A percentile compares a stretch with the other conserved stretches of the same genome.
These are phyloP conservation scores for Etheostoma perlongum DNA, from an alignment of 2,797 vertebrate species.

Conservation along the genomic window DNA sequence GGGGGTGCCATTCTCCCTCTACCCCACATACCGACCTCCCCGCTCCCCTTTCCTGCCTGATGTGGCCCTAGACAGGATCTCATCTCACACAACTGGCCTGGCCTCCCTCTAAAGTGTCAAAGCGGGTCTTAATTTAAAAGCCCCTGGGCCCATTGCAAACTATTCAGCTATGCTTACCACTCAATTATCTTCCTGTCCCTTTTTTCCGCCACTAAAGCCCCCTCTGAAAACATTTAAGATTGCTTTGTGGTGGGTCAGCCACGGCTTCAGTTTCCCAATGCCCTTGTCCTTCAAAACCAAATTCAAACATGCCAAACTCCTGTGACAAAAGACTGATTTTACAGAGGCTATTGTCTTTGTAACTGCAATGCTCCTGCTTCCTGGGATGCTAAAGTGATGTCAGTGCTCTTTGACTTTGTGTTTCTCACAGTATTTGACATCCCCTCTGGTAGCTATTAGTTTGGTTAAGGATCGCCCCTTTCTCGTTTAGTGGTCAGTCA, in stretches of 20 bases:
- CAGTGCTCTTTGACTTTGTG: slow-evolving; percentile 41
- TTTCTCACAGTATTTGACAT: slow-evolving; percentile 64
- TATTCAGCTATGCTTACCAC: slow-evolving; percentile 78
- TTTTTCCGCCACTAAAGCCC: slow-evolving; percentile 62
- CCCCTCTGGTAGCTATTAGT: slow-evolving; percentile 72
- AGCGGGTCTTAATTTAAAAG: slow-evolving; percentile 79
- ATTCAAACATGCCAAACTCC: slow-evolving; percentile 35
- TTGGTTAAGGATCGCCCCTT: slow-evolving; percentile 55
- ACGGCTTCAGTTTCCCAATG: slow-evolving; percentile 44
- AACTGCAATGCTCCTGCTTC: slow-evolving; percentile 28
- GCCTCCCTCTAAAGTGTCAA: slow-evolving; percentile 78
- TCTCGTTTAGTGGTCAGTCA: slow-evolving; percentile 69
- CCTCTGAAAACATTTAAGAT: slow-evolving; percentile 63
- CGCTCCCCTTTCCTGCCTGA: slow-evolving; percentile 66
- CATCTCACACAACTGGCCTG: slow-evolving; percentile 65
- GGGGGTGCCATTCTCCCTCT: slow-evolving; percentile 44
- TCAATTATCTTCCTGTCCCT: slow-evolving; percentile 78
- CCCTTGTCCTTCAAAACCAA: slow-evolving; percentile 45
- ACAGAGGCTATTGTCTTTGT: background rate
- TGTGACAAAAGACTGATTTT: slow-evolving; percentile 41
- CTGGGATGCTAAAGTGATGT: slow-evolving; percentile 41
- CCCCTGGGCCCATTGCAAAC: slow-evolving; percentile 72
- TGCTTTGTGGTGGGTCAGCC: slow-evolving; percentile 50
- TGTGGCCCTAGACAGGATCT: slow-evolving; percentile 72
- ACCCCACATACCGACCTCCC: slow-evolving; percentile 47